Conservation (phyloP, 1,140 invertebrate species). For the Papilio polytes region DNA sequence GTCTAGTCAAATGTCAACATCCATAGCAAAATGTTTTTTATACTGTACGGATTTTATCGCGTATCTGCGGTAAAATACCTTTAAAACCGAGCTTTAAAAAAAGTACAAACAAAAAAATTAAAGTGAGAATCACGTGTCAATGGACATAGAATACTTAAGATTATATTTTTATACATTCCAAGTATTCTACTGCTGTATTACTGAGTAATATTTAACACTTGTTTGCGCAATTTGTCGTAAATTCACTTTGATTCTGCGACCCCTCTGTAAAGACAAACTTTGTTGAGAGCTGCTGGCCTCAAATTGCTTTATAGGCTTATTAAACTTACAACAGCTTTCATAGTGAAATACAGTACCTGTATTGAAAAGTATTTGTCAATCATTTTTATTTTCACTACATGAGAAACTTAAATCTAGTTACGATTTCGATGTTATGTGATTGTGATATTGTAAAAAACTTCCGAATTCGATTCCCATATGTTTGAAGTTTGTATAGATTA, state of each 20-base stretch:
- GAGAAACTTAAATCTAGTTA: too few species aligned
- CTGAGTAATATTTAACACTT: neutral
- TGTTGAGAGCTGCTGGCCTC: neutral
- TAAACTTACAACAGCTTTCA: neutral
- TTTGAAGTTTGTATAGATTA: too few species aligned
- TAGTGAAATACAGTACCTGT: neutral
- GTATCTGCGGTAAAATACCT: neutral
- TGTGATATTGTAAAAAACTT: too few species aligned
- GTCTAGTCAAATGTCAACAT: neutral
- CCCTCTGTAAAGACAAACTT: neutral
- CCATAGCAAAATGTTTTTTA: neutral
- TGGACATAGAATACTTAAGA: neutral
- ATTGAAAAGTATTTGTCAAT: neutral
- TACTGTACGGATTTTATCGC: neutral
- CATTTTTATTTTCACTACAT: neutral
- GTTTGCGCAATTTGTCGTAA: conserved; percentile 2
- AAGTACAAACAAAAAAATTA: neutral
- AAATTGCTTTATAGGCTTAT: conserved; percentile 2
- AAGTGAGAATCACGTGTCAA: neutral
- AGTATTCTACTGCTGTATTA: neutral
- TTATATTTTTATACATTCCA: neutral
- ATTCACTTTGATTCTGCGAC: neutral
- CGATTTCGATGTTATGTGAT: too few species aligned
- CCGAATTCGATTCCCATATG: too few species aligned
- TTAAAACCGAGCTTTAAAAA: neutral